Conservation (phyloP, 2,113 vertebrate species). For the Oryzias curvinotus region DNA sequence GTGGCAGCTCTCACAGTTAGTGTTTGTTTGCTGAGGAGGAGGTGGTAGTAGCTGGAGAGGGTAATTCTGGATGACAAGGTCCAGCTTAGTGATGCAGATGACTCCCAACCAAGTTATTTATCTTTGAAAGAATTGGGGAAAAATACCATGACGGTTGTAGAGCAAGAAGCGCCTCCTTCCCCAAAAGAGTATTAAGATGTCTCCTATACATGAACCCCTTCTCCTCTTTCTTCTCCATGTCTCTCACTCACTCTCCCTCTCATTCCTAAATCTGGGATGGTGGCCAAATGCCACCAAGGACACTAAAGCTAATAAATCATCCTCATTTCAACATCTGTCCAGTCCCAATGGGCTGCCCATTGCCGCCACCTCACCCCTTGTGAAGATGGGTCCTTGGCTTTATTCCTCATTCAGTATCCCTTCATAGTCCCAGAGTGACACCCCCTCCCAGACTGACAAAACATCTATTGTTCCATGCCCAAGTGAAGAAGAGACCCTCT, state of each 20-base stretch:
- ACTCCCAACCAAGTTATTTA: constrained; percentile 77
- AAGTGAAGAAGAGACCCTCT: constrained; percentile 93
- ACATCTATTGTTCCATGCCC: constrained; percentile 87
- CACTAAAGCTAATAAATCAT: constrained; percentile 92
- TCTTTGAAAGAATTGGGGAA: constrained; percentile 70
- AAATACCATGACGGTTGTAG: constrained; percentile 78
- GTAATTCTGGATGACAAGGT: constrained; percentile 62
- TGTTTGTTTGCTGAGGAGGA: constrained; percentile 30
- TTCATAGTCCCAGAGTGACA: constrained; percentile 74
- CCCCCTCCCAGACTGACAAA: constrained; percentile 83
- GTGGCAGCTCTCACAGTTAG: constrained; percentile 27
- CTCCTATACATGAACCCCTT: constrained; percentile 72
- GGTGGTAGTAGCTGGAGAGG: constrained; percentile 22
- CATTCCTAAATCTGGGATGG: constrained; percentile 86
- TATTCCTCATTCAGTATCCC: constrained; percentile 75
- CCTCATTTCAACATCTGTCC: constrained; percentile 89
- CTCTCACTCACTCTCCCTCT: constrained; percentile 72
- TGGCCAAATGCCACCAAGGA: constrained; percentile 92
- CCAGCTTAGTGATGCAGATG: constrained; percentile 71
- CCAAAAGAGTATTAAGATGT: constrained; percentile 82
- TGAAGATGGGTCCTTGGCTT: constrained; percentile 78
- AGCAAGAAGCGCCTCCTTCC: constrained; percentile 77
- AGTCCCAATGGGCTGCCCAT: constrained; percentile 80
- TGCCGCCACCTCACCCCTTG: constrained; percentile 72
- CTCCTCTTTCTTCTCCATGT: constrained; percentile 60